Base-by-base conservation (phyloP, 2,888 invertebrate genomes). In the Drosophila mettleri region DNA sequence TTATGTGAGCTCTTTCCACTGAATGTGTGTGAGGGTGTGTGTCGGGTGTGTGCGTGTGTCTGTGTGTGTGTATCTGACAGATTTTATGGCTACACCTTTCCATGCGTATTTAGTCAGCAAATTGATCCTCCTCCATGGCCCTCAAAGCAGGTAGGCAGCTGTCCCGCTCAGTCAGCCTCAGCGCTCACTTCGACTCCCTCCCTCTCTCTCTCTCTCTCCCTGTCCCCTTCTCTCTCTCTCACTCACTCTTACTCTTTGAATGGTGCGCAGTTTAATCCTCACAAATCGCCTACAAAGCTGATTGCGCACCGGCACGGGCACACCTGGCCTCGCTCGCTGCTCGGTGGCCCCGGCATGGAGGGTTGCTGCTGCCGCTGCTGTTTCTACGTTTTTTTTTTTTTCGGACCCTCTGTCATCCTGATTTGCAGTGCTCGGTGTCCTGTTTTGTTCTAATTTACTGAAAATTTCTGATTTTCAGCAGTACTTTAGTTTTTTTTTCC, bases 231-330 rank as follows among this genome's bases (percentile, higher is more conserved):
- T 27, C 31, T 10, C 20, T 7, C 45, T 34, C 14, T 24, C 16
- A 9, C 48, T 51, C 45, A 29, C 18, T 36, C 45, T 0, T 36
- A 33, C 49, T 34, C 22, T 46, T 39, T 3, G 45, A 33, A 48
- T 20, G 57, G 85, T 81, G 85, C 79, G 74, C 79, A 84, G 79
- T 85, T 78, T 89, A 88, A 89, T 88, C 89, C 88, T 78, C 78
- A 78, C 76, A 89, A 87, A 85, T 88, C 88, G 86, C 87, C 86
- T 83, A 86, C 87, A 86, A 86, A 87, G 86, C 89, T 89, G 86
- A 89, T 86, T 86, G 89, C 82, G 87, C 85, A 88, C 52, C 52
- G 52, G 52, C 52, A 52, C 52, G 52, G 52, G 52, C 52, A 52
- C 52, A 52, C 84, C 80, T 78, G 54, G 57, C 20, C 76, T 29